These are phyloP conservation scores for Tineola bisselliella DNA, from an alignment of 2,888 invertebrate genomes.

Conservation along the genomic window DNA sequence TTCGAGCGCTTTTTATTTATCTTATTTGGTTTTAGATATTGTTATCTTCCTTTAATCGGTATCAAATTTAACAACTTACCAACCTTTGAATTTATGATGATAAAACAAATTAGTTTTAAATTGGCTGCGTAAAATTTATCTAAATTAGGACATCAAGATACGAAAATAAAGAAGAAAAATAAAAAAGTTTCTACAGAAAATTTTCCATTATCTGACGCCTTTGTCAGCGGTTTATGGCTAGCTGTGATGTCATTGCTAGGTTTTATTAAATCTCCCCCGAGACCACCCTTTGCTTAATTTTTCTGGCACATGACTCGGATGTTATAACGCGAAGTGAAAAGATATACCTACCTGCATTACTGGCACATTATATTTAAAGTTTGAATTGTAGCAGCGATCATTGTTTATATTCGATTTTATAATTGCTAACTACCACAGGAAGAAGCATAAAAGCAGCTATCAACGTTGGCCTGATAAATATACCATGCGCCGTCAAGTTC, in stretches of 20 bases:
- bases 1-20: conserved; percentile 32
- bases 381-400: neutral
- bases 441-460: too few species aligned
- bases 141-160: conserved; percentile 10
- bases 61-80: neutral
- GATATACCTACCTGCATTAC: neutral
- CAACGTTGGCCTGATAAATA: too few species aligned
- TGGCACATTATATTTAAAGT: neutral
- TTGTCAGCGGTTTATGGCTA: conserved; percentile 11
- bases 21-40: conserved; percentile 16
- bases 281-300: conserved; percentile 11
- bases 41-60: neutral
- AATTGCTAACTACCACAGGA: too few species aligned
- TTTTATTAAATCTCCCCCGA: conserved; percentile 12
- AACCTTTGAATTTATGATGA: neutral
- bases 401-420: too few species aligned
- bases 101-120: conserved; percentile 9
- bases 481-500: too few species aligned
- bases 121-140: conserved; percentile 8
- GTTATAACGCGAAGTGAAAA: neutral
- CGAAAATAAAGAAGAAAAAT: conserved; percentile 1
- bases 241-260: neutral
- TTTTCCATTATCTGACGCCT: conserved; percentile 52
- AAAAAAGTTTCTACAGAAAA: conserved; percentile 47
- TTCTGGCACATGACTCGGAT: conserved; percentile 3